Evolutionary conservation across 1,140 invertebrate genomes (phyloP), one percentile per base, ranked within the genome.

Genomic region (Pseudomyrmex concolor): DNA sequence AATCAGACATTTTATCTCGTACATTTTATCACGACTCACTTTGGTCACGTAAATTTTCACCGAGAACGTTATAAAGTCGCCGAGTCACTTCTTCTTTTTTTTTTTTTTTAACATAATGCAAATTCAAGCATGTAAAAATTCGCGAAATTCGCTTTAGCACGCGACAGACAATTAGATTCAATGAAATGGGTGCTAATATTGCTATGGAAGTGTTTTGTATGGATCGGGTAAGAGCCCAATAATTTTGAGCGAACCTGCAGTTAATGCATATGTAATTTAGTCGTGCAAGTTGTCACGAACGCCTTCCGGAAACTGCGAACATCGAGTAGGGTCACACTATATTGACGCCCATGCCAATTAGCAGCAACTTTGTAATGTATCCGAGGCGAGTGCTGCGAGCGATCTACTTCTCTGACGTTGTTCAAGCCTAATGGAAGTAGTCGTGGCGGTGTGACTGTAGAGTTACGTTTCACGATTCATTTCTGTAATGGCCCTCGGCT

Each of bases 201-300:
- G 13, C 4, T 10, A 4, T 1, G 43, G 19, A 4, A 67, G 55
- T 66, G 34, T 66, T 13, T 57, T 67, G 13, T 34, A 19, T 34
- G 43, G 9, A 48, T 66, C 2, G 54, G 12, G 4, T 59, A 70
- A 34, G 7, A 68, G 2, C 10, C 17, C 15, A 54, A 78, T 68
- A 17, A 66, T 67, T 13, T 55, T 77, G 25, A 12, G 45, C 50
- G 54, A 9, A 5, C 34, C 60, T 34, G 22, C 67, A 25, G 67
- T 19, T 64, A 25, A 57, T 48, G 19, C 8, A 43, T 63, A 43
- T 68, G 34, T 54, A 67, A 45, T 78, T 78, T 57, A 68, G 9
- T 43, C 67, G 10, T n/a, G 17, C 13, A 55, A 68, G 13, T 67
- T 77, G 17, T 68, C 50, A 55, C 48, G 15, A 57, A 45, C 34